A percentile compares a stretch with the other conserved stretches of the same genome.
Evolutionary conservation across 2,113 vertebrate species (phyloP).

Genomic region (Mustelus asterias): DNA sequence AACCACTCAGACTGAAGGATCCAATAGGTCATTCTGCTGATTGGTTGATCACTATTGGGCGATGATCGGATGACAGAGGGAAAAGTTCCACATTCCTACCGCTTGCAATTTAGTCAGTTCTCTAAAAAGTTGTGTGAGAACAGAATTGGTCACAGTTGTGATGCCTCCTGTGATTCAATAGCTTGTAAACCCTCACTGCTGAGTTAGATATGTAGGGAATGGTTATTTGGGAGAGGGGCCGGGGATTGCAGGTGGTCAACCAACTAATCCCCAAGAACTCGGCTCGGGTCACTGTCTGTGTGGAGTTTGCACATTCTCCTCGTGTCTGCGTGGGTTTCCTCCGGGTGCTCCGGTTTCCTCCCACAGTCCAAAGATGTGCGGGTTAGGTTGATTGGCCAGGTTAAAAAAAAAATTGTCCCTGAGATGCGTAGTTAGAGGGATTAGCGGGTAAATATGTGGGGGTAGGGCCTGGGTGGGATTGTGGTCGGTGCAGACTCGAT

Average conservation of each 20-base stretch:
- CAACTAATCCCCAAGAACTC: background rate
- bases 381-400: too few relatives aligned
- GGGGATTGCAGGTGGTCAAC: background rate
- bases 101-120: background rate
- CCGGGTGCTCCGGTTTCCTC: too few relatives aligned
- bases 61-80: background rate
- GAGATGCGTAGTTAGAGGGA: too few relatives aligned
- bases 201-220: background rate
- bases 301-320: too few relatives aligned
- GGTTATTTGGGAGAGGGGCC: background rate
- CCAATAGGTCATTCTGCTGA: background rate
- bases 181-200: background rate
- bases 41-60: background rate
- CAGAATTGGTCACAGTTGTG: background rate
- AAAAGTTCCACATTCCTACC: background rate
- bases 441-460: too few relatives aligned
- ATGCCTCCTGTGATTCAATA: background rate
- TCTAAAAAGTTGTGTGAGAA: background rate
- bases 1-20: background rate
- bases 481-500: too few relatives aligned
- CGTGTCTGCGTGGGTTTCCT: too few relatives aligned
- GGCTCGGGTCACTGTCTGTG: too few relatives aligned
- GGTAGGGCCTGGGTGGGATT: too few relatives aligned
- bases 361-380: too few relatives aligned
- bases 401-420: too few relatives aligned